Base-by-base conservation (phyloP, 2,113 vertebrate genomes). In the Bostrychus sinensis region DNA sequence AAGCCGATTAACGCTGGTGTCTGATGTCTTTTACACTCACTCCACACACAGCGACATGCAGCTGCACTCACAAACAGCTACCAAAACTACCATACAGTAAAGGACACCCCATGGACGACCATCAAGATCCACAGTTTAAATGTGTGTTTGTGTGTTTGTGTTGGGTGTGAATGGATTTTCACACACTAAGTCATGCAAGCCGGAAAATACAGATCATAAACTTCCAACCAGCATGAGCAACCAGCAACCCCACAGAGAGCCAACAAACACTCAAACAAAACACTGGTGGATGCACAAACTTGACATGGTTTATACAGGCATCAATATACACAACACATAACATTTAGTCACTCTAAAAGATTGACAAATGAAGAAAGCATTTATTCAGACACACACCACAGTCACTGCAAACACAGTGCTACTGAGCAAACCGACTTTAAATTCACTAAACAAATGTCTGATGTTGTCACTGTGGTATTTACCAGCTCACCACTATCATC, bases 131-230 rank as follows among this genome's bases (percentile, higher is more conserved):
- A 89, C 88, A 88, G 70, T 28, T 22, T 67, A 51, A 34, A 8
- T 48, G 64, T 62, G 48, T 70, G 37, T 58, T 55, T 62, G 63
- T 76, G 63, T 78, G 80, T 88, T 80, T 84, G 73, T 75, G 67
- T 88, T 91, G 87, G 84, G 87, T 91, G 87, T 89, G 87, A 91
- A 89, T 89, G 78, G 80, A 89, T 91, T 90, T 91, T 92, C 87
- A 89, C 88, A 91, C 88, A 75, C 74, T 90, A 85, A 91, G 87
- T 89, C 88, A 90, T 88, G 88, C 87, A 80, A 88, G 83, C 88
- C 87, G 89, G 89, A 92, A 91, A 91, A 91, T 91, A 91, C 85
- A 88, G 87, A 89, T 91, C 90, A 91, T 91, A 89, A 90, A 92
- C 89, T 82, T 88, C 86, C 87, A 90, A 89, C 73, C 77, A 78